phyloP scores from a whole-genome alignment of 2,888 invertebrate species.

The Agrotis ipsilon region DNA sequence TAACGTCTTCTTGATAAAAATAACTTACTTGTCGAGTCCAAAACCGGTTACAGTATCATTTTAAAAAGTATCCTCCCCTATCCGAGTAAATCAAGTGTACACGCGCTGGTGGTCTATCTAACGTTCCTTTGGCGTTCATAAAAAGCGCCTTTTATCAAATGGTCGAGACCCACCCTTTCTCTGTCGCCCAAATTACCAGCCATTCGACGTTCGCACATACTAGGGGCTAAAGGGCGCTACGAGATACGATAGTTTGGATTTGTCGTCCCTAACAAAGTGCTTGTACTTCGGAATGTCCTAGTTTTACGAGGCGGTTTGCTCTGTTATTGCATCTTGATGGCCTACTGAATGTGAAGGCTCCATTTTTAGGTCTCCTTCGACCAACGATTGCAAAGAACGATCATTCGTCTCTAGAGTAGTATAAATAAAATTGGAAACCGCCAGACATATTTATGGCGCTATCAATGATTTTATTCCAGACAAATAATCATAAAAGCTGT shows the following conservation, averaged over 20 bases:
- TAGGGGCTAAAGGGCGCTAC: conserved; percentile 65
- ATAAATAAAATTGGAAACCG: conserved; percentile 7
- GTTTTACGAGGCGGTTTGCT: conserved; percentile 55
- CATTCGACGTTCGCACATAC: conserved; percentile 73
- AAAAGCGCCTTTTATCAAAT: conserved; percentile 79
- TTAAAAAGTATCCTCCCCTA: conserved; percentile 22
- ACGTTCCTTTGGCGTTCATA: conserved; percentile 72
- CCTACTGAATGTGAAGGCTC: conserved; percentile 30
- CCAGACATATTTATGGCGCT: conserved; percentile 20
- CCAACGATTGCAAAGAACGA: conserved; percentile 10
- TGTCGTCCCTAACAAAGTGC: conserved; percentile 56
- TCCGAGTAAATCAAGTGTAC: conserved; percentile 51
- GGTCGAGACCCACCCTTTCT: conserved; percentile 80
- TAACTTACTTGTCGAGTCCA: background rate
- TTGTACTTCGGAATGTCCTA: conserved; percentile 49
- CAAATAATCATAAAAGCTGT: conserved; percentile 23
- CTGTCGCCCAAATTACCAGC: conserved; percentile 83
- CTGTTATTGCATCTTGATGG: conserved; percentile 59
- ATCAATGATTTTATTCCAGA: conserved; percentile 15
- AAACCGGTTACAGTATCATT: conserved; percentile 13
- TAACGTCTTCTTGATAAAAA: background rate
- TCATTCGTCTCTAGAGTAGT: background rate
- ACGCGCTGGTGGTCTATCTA: conserved; percentile 53
- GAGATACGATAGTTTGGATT: conserved; percentile 57
- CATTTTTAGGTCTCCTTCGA: conserved; percentile 21